These are phyloP conservation scores for Doris montereyensis DNA, from an alignment of 2,888 invertebrate genomes.

Conservation along the genomic window DNA sequence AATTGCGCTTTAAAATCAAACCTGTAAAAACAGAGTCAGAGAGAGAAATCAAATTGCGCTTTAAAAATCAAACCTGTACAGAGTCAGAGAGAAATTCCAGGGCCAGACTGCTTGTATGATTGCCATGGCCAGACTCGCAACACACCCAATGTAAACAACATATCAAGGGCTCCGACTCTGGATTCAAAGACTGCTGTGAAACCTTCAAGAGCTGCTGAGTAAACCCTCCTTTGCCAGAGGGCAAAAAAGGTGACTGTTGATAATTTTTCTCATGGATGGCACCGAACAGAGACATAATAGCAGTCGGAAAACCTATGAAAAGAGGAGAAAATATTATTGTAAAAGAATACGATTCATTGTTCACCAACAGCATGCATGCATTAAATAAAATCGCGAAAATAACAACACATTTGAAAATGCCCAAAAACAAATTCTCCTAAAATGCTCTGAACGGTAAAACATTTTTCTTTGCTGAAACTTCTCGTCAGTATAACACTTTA, in stretches of 20 bases:
- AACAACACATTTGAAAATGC: no score
- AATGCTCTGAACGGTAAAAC: no score
- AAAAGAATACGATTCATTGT: no score
- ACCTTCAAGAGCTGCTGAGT: neutral
- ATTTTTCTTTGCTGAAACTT: no score
- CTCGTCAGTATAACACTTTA: no score
- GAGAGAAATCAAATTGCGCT: neutral
- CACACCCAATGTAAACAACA: conserved; percentile 36
- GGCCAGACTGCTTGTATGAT: conserved; percentile 39
- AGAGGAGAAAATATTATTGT: conserved; percentile 9
- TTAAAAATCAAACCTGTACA: conserved; percentile 49
- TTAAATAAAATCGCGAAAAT: no score
- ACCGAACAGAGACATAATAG: conserved; percentile 69
- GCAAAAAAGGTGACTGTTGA: conserved; percentile 33
- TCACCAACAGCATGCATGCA: no score
- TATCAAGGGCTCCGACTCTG: conserved; percentile 30
- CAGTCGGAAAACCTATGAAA: conserved; percentile 72
- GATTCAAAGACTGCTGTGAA: neutral
- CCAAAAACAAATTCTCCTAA: no score
- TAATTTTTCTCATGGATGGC: conserved; percentile 53
- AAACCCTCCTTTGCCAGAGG: conserved; percentile 13
- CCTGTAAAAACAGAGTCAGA: no score
- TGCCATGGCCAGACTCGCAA: neutral
- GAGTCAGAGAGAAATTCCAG: conserved; percentile 59
- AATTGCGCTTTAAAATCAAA: no score